Evolutionary conservation across 2,113 vertebrate genomes (phyloP).

Genomic region (Sapajus apella): DNA sequence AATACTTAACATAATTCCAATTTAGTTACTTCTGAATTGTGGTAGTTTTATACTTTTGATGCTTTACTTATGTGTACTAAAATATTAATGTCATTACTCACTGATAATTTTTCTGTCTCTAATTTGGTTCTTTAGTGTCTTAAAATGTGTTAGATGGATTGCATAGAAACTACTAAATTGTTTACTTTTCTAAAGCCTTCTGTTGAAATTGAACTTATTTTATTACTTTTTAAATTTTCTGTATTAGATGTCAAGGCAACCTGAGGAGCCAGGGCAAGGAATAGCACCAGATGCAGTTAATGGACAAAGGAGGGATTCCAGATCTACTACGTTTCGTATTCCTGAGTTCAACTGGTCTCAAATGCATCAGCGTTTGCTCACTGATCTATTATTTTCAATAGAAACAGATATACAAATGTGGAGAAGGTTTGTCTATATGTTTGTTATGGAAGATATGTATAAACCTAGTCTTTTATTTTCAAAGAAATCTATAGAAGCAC

Average conservation of each 20-base stretch:
- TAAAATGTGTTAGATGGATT: slow-evolving; percentile 26
- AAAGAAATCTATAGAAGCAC: slow-evolving; percentile 2
- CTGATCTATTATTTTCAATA: slow-evolving; percentile 96
- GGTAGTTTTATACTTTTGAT: not conserved
- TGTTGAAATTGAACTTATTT: slow-evolving; percentile 47
- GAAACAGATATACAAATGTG: slow-evolving; percentile 99
- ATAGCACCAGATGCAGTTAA: slow-evolving; percentile 64
- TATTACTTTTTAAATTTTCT: slow-evolving; percentile 59
- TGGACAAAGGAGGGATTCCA: slow-evolving; percentile 87
- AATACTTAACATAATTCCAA: not conserved
- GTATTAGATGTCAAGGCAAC: slow-evolving; percentile 81
- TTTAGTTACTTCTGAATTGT: slow-evolving; percentile 3
- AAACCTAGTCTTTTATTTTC: slow-evolving; percentile 30
- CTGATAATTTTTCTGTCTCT: slow-evolving; percentile 1
- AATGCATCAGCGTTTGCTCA: slow-evolving; percentile 98
- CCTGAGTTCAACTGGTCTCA: slow-evolving; percentile 97
- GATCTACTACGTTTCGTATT: slow-evolving; percentile 94
- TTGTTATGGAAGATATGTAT: not conserved
- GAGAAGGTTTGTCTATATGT: slow-evolving; percentile 89
- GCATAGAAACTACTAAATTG: not conserved
- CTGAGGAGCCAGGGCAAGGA: slow-evolving; percentile 77
- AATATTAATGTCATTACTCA: not conserved
- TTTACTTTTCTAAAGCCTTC: not conserved
- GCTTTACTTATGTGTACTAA: not conserved
- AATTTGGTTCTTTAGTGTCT: slow-evolving; percentile 30